Percentiles rank a stretch among this genome's conserved stretches.
Conservation (phyloP, 2,797 vertebrate genomes). For the Rhabdomys pumilio region DNA sequence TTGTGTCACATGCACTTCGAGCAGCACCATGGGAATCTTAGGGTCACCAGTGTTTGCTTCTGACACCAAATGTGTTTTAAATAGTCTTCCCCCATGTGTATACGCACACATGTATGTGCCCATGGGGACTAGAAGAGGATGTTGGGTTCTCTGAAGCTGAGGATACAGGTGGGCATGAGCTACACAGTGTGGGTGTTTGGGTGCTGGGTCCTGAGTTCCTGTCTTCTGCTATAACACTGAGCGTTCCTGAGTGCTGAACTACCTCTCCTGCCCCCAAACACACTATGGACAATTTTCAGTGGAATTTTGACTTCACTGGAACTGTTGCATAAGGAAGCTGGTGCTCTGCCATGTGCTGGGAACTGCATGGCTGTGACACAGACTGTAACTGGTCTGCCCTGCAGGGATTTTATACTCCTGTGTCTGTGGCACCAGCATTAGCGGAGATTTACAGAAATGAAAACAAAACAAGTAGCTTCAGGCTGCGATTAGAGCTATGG, state of each 20-base stretch:
- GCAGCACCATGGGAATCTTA: conserved; percentile 59
- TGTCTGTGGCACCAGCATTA: background rate
- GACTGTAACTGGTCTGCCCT: background rate
- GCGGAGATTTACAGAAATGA: background rate
- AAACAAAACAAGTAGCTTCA: background rate
- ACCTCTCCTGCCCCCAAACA: too few relatives aligned
- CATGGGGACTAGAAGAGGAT: background rate
- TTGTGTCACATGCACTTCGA: rapidly evolving
- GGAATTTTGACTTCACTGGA: background rate
- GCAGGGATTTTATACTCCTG: background rate
- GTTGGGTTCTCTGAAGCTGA: background rate
- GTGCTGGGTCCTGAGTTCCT: background rate
- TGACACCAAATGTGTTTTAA: conserved; percentile 84
- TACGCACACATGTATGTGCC: too few relatives aligned
- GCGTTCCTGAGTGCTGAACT: background rate
- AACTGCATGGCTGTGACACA: background rate
- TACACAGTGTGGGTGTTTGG: too few relatives aligned
- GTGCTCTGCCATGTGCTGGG: background rate
- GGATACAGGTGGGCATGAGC: background rate
- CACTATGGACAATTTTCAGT: background rate
- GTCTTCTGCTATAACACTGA: background rate
- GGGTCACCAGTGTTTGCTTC: conserved; percentile 88
- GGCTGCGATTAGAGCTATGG: background rate
- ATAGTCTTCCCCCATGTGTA: too few relatives aligned
- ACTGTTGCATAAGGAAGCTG: too few relatives aligned